Percentiles rank a stretch among this genome's conserved stretches.
Evolutionary conservation across 2,888 invertebrate species (phyloP).

Genomic region (Limnephilus rhombicus): DNA sequence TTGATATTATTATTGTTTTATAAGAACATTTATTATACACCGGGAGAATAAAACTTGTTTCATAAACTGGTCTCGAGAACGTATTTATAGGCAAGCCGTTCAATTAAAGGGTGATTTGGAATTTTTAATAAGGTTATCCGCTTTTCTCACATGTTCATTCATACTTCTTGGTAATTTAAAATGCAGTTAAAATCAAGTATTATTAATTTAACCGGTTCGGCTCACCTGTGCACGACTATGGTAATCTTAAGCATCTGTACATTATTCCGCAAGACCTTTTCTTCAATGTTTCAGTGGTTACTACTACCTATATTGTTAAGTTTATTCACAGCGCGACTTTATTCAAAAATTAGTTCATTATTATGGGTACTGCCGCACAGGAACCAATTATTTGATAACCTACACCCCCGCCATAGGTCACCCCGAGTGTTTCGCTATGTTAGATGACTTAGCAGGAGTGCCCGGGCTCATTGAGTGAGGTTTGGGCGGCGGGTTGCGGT

Average conservation of each 20-base stretch:
- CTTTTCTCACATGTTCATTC: constrained; percentile 35
- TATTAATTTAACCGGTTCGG: constrained; percentile 20
- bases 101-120: constrained; percentile 45
- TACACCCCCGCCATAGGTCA: too few relatives aligned
- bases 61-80: constrained; percentile 22
- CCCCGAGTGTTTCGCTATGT: too few relatives aligned
- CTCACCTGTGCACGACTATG: constrained; percentile 2
- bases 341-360: too few relatives aligned
- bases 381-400: too few relatives aligned
- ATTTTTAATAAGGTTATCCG: constrained; percentile 38
- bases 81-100: neutral
- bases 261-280: neutral
- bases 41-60: neutral
- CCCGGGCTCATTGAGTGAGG: too few relatives aligned
- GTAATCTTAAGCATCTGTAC: neutral
- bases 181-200: constrained; percentile 14
- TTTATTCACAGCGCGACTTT: neutral
- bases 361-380: too few relatives aligned
- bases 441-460: too few relatives aligned
- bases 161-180: neutral
- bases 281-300: neutral
- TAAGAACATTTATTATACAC: neutral
- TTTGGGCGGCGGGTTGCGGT: too few relatives aligned
- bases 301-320: neutral
- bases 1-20: neutral